phyloP scores from a whole-genome alignment of 2,113 vertebrate species.

The Eurypyga helias region DNA sequence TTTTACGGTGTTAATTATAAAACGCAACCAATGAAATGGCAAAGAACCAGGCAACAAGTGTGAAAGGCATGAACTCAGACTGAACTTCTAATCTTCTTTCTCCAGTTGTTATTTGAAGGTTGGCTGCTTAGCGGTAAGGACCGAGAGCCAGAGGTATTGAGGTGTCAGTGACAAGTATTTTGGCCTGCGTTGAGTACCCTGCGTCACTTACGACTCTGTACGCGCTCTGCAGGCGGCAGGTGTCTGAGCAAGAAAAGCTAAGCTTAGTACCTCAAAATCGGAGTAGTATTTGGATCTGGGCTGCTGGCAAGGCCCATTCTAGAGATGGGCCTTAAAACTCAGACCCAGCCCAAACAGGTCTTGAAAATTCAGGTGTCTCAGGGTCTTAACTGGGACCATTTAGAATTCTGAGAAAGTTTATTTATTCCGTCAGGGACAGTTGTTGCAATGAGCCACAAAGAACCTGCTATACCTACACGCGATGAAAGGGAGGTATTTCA shows the following conservation, averaged over 20 bases:
- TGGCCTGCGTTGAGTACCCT: background rate
- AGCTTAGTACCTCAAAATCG: background rate
- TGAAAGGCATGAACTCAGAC: background rate
- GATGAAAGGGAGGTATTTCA: background rate
- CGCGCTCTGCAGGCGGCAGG: accelerated
- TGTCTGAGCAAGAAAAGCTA: background rate
- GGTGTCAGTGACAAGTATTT: background rate
- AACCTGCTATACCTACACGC: background rate
- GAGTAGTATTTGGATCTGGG: background rate
- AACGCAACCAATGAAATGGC: background rate
- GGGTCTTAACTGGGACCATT: background rate
- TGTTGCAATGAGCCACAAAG: background rate
- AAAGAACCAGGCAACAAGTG: background rate
- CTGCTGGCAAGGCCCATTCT: background rate
- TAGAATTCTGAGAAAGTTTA: background rate
- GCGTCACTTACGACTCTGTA: accelerated
- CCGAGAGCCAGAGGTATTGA: background rate
- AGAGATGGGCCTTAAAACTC: background rate
- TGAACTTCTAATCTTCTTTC: background rate
- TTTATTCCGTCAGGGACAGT: background rate
- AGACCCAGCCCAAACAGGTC: background rate
- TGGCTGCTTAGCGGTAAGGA: background rate
- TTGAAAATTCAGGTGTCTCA: background rate
- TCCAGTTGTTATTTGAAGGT: background rate
- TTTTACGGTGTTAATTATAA: background rate